Evolutionary conservation across 2,888 invertebrate species (phyloP).

Genomic region (Antheraea yamamai): DNA sequence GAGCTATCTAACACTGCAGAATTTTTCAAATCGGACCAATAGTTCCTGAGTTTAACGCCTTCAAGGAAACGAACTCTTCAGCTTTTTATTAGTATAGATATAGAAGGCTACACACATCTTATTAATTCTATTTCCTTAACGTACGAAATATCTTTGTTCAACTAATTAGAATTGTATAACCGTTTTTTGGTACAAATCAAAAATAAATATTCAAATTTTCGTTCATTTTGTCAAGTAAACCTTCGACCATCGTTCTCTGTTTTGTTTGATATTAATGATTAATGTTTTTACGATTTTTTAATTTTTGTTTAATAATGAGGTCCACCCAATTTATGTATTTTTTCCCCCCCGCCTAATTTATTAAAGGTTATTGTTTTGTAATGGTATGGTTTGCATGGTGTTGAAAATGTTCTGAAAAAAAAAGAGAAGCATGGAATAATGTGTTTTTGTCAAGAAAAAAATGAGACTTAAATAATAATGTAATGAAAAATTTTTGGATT

Average conservation of each 20-base stretch:
- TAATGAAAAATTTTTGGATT: neutral
- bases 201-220: neutral
- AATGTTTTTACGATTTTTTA: constrained; percentile 41
- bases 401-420: neutral
- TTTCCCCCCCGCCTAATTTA: neutral
- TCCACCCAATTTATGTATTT: constrained; percentile 55
- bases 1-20: too few species aligned
- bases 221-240: constrained; percentile 1
- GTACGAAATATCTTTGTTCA: too few species aligned
- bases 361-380: constrained; percentile 20
- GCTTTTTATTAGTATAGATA: too few species aligned
- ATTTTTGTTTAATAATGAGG: constrained; percentile 44
- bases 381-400: constrained; percentile 8
- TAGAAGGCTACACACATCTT: too few species aligned
- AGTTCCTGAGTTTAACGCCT: too few species aligned
- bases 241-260: constrained; percentile 30
- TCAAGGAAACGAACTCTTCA: too few species aligned
- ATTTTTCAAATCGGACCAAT: too few species aligned
- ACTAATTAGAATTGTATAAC: too few species aligned
- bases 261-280: constrained; percentile 18
- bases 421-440: neutral
- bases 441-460: neutral
- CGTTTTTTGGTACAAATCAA: neutral
- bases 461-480: neutral
- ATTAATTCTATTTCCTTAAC: too few species aligned